Evolutionary conservation across 92 coral and sea anemone species (phyloP).

Genomic region (Blastomussa wellsi): DNA sequence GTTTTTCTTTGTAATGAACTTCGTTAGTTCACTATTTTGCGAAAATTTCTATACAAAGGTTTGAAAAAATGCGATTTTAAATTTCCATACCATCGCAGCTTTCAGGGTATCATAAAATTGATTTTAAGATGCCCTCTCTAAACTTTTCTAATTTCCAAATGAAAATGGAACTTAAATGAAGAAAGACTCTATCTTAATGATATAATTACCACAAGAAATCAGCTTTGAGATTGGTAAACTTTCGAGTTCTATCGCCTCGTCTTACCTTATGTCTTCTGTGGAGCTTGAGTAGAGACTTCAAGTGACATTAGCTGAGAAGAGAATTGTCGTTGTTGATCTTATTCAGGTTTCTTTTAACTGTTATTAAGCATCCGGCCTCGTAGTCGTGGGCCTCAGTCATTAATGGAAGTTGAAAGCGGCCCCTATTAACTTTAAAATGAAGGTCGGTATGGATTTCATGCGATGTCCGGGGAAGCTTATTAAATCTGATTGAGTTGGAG

Average conservation of each 20-base stretch:
- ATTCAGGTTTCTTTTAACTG: constrained; percentile 13
- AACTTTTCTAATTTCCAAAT: neutral
- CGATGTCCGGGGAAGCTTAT: constrained; percentile 33
- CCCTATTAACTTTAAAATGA: constrained; percentile 10
- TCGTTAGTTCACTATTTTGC: neutral
- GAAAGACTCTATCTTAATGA: neutral
- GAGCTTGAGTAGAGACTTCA: neutral
- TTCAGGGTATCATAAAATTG: neutral
- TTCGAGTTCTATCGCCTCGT: neutral
- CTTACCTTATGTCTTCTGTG: neutral
- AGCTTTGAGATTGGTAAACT: neutral
- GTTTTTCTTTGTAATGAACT: neutral
- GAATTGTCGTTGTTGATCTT: neutral
- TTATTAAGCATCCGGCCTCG: constrained; percentile 35
- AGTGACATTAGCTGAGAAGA: neutral
- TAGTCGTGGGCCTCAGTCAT: constrained; percentile 7
- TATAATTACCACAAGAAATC: neutral
- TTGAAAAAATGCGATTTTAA: neutral
- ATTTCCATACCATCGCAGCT: neutral
- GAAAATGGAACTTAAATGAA: neutral
- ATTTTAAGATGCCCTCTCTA: too few relatives aligned
- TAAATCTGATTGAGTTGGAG: constrained; percentile 9
- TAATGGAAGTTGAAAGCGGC: constrained; percentile 32
- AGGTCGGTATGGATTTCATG: constrained; percentile 18
- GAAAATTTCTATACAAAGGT: neutral